phyloP scores from a whole-genome alignment of 2,888 invertebrate genomes.

The Furcula furcula region DNA sequence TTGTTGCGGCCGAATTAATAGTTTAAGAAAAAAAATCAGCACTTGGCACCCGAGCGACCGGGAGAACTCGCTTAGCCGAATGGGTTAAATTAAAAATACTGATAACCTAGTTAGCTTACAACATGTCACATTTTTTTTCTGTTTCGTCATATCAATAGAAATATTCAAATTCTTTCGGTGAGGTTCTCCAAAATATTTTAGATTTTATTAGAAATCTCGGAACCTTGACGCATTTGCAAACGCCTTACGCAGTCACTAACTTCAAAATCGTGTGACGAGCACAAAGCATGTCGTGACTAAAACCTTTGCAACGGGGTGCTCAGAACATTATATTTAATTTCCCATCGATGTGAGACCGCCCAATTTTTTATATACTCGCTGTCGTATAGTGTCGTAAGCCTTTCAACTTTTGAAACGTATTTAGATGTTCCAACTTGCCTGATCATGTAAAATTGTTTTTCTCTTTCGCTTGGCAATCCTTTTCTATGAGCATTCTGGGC shows the following conservation, averaged over 20 bases:
- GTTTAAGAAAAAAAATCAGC: too few relatives aligned
- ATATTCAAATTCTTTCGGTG: too few relatives aligned
- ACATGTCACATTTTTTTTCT: too few relatives aligned
- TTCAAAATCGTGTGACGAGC: conserved; percentile 27
- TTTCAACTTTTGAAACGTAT: conserved; percentile 28
- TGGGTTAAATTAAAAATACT: too few relatives aligned
- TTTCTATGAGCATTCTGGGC: conserved; percentile 49
- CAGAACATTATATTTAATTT: conserved; percentile 19
- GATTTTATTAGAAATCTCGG: too few relatives aligned
- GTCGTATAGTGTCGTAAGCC: conserved; percentile 33
- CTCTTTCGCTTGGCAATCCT: conserved; percentile 52
- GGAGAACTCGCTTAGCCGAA: too few relatives aligned
- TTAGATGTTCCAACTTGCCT: conserved; percentile 41
- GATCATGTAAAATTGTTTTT: conserved; percentile 25
- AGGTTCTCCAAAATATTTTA: too few relatives aligned
- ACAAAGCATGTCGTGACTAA: conserved; percentile 31
- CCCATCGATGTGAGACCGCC: conserved; percentile 17
- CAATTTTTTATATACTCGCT: conserved; percentile 31
- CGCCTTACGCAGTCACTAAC: conserved; percentile 25
- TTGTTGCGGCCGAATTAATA: too few relatives aligned
- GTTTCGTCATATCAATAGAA: too few relatives aligned
- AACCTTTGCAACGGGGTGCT: conserved; percentile 29
- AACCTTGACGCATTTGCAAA: too few relatives aligned
- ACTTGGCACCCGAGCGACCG: too few relatives aligned
- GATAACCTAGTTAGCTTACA: too few relatives aligned